Evolutionary conservation across 64 coral and sea anemone genomes (phyloP).

Genomic region (Montipora efflorescens): DNA sequence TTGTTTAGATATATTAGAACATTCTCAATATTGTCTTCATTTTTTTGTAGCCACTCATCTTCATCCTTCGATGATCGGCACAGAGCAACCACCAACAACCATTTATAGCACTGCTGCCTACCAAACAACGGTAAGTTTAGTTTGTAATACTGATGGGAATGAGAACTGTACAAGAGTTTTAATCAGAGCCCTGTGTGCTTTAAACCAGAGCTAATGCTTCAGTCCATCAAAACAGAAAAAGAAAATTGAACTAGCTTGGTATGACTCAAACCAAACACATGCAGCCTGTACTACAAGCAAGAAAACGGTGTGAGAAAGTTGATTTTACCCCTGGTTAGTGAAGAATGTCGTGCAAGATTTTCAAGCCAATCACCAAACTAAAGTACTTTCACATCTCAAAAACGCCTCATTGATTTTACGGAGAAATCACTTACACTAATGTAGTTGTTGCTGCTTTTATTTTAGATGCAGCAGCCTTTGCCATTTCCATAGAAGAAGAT

Average conservation of each 20-base stretch:
- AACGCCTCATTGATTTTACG: too few species aligned
- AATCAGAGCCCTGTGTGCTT: not conserved
- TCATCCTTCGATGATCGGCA: conserved; percentile 83
- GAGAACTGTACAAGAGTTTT: not conserved
- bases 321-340: too few species aligned
- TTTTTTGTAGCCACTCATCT: conserved; percentile 62
- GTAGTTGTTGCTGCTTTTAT: not conserved
- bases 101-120: conserved; percentile 81
- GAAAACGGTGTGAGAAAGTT: too few species aligned
- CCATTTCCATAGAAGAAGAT: conserved; percentile 44
- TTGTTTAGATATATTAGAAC: too few species aligned
- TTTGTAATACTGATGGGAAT: too few species aligned
- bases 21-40: not conserved
- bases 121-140: conserved; percentile 76
- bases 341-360: too few species aligned
- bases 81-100: conserved; percentile 86
- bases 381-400: too few species aligned
- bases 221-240: not conserved
- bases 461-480: conserved; percentile 68
- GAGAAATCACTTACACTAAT: not conserved
- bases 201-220: not conserved
- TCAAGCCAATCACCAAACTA: too few species aligned
- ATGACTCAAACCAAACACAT: too few species aligned
- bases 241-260: not conserved
- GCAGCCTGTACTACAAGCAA: too few species aligned